Conservation (phyloP, 2,113 vertebrate species). For the Platysteira castanea region DNA sequence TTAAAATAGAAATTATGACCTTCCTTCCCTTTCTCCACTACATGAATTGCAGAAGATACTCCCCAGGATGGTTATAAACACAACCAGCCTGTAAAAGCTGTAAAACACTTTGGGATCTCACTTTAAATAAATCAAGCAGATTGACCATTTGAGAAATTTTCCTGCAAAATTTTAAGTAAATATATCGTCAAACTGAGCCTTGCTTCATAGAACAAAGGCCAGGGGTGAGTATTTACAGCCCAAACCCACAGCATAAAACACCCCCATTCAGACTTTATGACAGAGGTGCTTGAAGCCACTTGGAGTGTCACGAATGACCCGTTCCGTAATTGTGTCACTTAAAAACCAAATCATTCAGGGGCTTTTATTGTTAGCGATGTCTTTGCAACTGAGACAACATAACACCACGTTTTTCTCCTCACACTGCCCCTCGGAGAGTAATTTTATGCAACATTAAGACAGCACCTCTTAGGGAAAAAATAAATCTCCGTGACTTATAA, state of each 20-base stretch:
- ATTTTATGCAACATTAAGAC: conserved; percentile 61
- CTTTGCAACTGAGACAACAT: conserved; percentile 46
- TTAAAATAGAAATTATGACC: conserved; percentile 25
- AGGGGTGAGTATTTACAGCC: conserved; percentile 33
- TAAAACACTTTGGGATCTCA: conserved; percentile 2
- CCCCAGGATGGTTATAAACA: conserved; percentile 55
- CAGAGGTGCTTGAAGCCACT: neutral
- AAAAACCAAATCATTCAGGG: conserved; percentile 14
- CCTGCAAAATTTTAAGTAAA: conserved; percentile 31
- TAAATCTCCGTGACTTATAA: neutral
- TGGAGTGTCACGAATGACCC: conserved; percentile 9
- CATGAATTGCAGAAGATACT: conserved; percentile 51
- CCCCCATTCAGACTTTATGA: neutral
- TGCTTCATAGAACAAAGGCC: neutral
- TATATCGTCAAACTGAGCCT: neutral
- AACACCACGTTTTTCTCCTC: conserved; percentile 1
- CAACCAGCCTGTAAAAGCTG: conserved; percentile 10
- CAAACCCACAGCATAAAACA: neutral
- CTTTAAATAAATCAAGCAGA: conserved; percentile 32
- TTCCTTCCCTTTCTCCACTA: neutral
- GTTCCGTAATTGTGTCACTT: neutral
- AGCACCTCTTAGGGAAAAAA: neutral
- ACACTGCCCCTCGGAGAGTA: conserved; percentile 22
- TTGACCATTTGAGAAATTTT: conserved; percentile 24
- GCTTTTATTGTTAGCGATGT: neutral